Conservation (phyloP, 2,797 vertebrate species). For the Hoplostethus mediterraneus region DNA sequence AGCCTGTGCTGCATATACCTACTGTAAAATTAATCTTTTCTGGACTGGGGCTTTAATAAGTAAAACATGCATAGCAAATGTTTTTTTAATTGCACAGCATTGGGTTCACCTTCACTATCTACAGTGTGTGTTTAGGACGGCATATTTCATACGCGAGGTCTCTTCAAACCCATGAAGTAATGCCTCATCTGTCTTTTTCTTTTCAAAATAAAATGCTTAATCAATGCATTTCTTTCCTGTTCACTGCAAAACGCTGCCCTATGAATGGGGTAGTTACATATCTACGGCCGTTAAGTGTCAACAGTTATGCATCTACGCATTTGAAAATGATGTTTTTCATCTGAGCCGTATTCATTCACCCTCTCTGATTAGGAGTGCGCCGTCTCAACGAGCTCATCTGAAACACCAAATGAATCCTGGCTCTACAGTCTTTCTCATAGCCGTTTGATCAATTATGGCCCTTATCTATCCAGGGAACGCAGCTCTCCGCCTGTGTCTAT, state of each 20-base stretch:
- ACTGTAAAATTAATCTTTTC: not conserved
- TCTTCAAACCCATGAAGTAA: no score
- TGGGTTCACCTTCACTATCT: no score
- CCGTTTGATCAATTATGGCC: constrained; percentile 44
- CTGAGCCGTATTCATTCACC: constrained; percentile 19
- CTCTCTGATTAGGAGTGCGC: constrained; percentile 32
- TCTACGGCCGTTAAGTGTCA: not conserved
- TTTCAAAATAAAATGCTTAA: no score
- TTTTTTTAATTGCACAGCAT: not conserved
- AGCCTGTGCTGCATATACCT: no score
- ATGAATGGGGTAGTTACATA: not conserved
- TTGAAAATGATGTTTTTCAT: constrained; percentile 14
- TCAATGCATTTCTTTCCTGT: no score
- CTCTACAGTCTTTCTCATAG: constrained; percentile 41
- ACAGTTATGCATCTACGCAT: constrained; percentile 7
- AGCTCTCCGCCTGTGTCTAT: not conserved
- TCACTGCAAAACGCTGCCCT: not conserved
- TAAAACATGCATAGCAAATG: constrained; percentile 14
- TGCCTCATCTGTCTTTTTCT: no score
- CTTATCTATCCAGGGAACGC: constrained; percentile 25
- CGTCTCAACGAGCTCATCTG: constrained; percentile 9
- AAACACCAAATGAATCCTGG: constrained; percentile 49
- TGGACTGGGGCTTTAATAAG: constrained; percentile 4
- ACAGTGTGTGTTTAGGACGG: no score
- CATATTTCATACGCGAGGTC: no score